These are phyloP conservation scores for Sebastolobus altivelis DNA, from an alignment of 2,797 vertebrate species.

Conservation along the genomic window DNA sequence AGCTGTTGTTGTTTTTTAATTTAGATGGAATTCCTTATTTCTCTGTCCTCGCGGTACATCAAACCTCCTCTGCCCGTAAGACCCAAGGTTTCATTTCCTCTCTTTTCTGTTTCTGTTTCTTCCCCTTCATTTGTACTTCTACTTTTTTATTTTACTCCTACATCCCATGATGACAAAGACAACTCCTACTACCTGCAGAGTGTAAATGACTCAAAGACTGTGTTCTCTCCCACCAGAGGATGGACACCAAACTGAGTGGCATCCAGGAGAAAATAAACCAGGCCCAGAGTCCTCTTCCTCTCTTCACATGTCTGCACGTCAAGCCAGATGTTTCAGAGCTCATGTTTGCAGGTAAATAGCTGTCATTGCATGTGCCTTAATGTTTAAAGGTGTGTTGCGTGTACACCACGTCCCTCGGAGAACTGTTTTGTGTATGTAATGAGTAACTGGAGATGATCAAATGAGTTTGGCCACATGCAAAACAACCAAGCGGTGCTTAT, in stretches of 20 bases:
- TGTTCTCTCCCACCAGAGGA: constrained; percentile 85
- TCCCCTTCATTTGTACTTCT: not conserved
- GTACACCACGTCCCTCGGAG: not conserved
- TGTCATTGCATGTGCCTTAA: not conserved
- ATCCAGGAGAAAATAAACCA: constrained; percentile 91
- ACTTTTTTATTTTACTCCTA: not conserved
- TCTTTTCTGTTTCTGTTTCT: not conserved
- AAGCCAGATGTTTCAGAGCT: constrained; percentile 99
- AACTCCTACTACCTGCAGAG: not conserved
- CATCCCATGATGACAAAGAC: not conserved
- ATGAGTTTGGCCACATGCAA: constrained; percentile 56
- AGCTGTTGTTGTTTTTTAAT: constrained; percentile 59
- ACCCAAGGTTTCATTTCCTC: constrained; percentile 7
- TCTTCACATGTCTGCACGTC: constrained; percentile 98
- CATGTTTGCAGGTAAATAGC: constrained; percentile 94
- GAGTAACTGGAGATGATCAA: constrained; percentile 29
- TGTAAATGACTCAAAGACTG: not conserved
- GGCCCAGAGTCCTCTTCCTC: constrained; percentile 92
- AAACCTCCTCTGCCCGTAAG: not conserved
- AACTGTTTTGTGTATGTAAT: constrained; percentile 34
- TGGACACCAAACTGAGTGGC: constrained; percentile 91
- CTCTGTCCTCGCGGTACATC: not conserved
- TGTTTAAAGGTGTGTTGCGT: not conserved
- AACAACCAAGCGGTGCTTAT: constrained; percentile 4
- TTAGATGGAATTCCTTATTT: not conserved